Evolutionary conservation across 2,113 vertebrate genomes (phyloP).

Genomic region (Lutjanus erythropterus): DNA sequence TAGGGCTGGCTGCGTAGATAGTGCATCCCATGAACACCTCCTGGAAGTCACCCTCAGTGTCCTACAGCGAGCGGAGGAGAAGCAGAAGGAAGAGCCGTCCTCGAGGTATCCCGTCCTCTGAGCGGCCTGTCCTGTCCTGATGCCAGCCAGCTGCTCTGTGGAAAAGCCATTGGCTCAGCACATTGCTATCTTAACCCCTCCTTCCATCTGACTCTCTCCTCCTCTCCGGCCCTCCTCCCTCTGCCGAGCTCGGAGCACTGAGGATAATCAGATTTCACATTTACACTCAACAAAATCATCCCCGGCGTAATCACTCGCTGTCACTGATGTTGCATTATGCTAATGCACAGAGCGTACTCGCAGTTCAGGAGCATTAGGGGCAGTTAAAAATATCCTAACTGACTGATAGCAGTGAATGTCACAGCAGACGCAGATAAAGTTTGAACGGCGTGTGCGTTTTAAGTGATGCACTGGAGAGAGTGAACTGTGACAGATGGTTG

Average conservation of each 20-base stretch:
- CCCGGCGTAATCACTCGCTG: constrained; percentile 70
- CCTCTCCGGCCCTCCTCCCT: constrained; percentile 44
- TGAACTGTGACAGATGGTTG: not conserved
- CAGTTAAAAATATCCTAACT: constrained; percentile 62
- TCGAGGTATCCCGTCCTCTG: constrained; percentile 64
- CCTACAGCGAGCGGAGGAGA: constrained; percentile 51
- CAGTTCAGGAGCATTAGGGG: constrained; percentile 56
- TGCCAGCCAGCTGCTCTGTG: constrained; percentile 76
- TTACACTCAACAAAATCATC: constrained; percentile 83
- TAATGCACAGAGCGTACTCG: constrained; percentile 46
- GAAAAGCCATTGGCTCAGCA: constrained; percentile 83
- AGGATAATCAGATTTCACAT: constrained; percentile 86
- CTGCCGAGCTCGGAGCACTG: constrained; percentile 52
- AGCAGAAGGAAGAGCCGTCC: constrained; percentile 58
- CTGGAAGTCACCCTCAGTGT: constrained; percentile 68
- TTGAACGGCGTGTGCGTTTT: not conserved
- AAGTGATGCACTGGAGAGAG: not conserved
- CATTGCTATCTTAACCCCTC: constrained; percentile 74
- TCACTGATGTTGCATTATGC: constrained; percentile 71
- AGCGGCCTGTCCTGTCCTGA: constrained; percentile 71
- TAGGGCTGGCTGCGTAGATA: constrained; percentile 84
- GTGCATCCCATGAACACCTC: constrained; percentile 85
- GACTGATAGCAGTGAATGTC: constrained; percentile 26
- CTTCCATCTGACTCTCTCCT: constrained; percentile 58
- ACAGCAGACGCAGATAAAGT: constrained; percentile 29